Evolutionary conservation across 2,888 invertebrate genomes (phyloP).

Genomic region (Synergus laeviventris): DNA sequence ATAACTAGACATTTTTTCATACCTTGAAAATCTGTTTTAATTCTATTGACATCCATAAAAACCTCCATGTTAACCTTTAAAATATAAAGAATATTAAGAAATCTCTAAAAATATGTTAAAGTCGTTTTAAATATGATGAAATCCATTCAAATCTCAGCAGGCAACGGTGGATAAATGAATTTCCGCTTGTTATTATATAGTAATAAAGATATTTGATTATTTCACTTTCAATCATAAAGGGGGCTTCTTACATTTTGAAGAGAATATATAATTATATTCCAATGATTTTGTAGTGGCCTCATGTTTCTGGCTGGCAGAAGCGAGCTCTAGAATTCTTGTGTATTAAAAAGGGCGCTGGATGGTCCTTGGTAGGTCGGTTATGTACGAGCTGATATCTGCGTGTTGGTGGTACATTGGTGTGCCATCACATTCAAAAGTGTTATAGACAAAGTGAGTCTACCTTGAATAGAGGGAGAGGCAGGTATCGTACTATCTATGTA

Average conservation of each 20-base stretch:
- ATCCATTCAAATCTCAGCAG: no score
- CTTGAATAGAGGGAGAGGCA: constrained; percentile 49
- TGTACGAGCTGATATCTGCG: constrained; percentile 1
- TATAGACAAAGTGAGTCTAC: constrained; percentile 45
- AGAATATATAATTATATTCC: constrained; percentile 25
- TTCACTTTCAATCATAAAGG: no score
- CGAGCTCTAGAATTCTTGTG: constrained; percentile 31
- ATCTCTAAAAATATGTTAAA: no score
- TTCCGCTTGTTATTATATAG: no score
- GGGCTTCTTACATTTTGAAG: background rate
- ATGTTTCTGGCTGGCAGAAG: constrained; percentile 26
- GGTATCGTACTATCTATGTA: constrained; percentile 47
- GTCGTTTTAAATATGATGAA: no score
- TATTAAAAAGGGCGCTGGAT: constrained; percentile 33
- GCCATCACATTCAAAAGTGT: constrained; percentile 21
- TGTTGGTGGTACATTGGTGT: constrained; percentile 18
- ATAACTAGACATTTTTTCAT: no score
- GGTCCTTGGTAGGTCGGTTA: constrained; percentile 29
- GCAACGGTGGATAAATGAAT: no score
- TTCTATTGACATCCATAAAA: no score
- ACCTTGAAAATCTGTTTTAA: no score
- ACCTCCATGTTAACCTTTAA: no score
- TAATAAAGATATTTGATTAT: no score
- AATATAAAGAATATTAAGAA: no score
- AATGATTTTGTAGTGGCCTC: background rate